Conservation (phyloP, 2,797 vertebrate species). For the Alfaro cultratus region DNA sequence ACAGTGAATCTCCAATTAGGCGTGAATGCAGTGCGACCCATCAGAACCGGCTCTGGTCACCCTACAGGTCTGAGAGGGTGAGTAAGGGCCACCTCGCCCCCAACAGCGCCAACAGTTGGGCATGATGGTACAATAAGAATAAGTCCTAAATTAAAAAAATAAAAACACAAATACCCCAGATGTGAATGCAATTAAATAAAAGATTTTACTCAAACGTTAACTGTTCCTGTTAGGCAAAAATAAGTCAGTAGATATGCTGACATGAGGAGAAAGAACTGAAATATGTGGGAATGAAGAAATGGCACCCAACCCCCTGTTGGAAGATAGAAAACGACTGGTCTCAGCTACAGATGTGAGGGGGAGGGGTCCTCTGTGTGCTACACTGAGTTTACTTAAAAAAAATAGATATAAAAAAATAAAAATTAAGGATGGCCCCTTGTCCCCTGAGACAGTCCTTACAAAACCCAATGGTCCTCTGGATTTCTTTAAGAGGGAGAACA, state of each 20-base stretch:
- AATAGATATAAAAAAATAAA: not conserved
- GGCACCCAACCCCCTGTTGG: conserved; percentile 12
- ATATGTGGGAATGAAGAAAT: conserved; percentile 52
- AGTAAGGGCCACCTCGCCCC: conserved; percentile 61
- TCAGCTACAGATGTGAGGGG: conserved; percentile 59
- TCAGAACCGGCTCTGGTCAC: conserved; percentile 50
- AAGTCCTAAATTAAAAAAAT: conserved; percentile 25
- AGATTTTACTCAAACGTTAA: conserved; percentile 52
- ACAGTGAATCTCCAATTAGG: conserved; percentile 76
- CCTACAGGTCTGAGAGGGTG: conserved; percentile 52
- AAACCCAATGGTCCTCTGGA: conserved; percentile 54
- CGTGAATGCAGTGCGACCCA: conserved; percentile 74
- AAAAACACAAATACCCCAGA: conserved; percentile 5
- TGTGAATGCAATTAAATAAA: conserved; percentile 80
- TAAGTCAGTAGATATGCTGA: conserved; percentile 70
- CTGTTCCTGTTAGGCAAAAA: conserved; percentile 60
- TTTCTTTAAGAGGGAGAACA: conserved; percentile 51
- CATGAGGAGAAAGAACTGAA: conserved; percentile 44
- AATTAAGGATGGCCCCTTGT: conserved; percentile 58
- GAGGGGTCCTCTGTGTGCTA: conserved; percentile 51
- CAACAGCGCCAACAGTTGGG: conserved; percentile 60
- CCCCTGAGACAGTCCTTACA: conserved; percentile 73
- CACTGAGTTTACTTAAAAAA: conserved; percentile 39
- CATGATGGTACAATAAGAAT: conserved; percentile 58
- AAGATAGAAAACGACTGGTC: conserved; percentile 54